Evolutionary conservation across 2,113 vertebrate species (phyloP).

Genomic region (Eptatretus burgeri): DNA sequence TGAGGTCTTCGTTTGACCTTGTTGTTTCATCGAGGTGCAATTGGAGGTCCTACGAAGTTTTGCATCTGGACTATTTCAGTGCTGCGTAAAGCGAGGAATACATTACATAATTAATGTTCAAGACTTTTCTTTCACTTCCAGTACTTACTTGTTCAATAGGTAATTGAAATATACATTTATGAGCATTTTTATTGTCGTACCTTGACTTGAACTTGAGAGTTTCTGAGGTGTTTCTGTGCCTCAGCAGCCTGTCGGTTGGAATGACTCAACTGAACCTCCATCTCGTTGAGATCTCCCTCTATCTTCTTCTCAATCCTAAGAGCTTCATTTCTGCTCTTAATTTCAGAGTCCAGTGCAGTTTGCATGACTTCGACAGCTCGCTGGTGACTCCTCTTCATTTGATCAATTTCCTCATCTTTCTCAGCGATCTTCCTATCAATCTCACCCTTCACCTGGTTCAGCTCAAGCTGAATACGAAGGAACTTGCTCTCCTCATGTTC

Average conservation of each 20-base stretch:
- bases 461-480: constrained; percentile 22
- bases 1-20: constrained; percentile 29
- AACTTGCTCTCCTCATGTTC: constrained; percentile 29
- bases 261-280: constrained; percentile 32
- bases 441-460: constrained; percentile 25
- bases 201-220: constrained; percentile 22
- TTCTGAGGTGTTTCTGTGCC: constrained; percentile 23
- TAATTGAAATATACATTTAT: neutral
- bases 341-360: constrained; percentile 22
- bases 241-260: constrained; percentile 29
- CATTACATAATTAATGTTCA: neutral
- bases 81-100: too few relatives aligned
- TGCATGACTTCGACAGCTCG: constrained; percentile 28
- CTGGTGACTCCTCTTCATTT: constrained; percentile 23
- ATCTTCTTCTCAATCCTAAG: constrained; percentile 38
- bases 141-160: neutral
- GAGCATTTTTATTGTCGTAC: constrained; percentile 11
- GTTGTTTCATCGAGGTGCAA: constrained; percentile 29
- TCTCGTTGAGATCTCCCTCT: constrained; percentile 19
- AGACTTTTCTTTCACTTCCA: constrained; percentile 1
- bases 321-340: constrained; percentile 28
- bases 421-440: constrained; percentile 23
- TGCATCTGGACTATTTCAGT: too few relatives aligned
- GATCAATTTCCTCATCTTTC: constrained; percentile 25
- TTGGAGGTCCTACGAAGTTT: constrained; percentile 22